Conservation (phyloP, 2,888 invertebrate genomes). For the Habroteleia sp. region DNA sequence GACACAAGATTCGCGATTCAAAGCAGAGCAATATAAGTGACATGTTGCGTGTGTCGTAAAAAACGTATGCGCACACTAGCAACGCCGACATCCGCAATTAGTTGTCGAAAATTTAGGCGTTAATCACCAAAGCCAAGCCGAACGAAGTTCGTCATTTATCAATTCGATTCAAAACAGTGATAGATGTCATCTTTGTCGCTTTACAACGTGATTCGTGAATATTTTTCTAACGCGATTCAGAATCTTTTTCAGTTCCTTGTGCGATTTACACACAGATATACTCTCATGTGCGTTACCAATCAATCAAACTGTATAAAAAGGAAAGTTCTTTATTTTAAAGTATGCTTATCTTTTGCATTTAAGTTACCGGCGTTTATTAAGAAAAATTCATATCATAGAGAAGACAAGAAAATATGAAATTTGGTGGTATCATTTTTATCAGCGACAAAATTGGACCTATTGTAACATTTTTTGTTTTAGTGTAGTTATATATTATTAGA, state of each 20-base stretch:
- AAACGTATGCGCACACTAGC: neutral
- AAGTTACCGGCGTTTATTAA: conserved; percentile 32
- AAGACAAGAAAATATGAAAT: neutral
- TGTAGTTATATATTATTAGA: conserved; percentile 22
- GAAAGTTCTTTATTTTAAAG: conserved; percentile 3
- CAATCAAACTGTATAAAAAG: conserved; percentile 20
- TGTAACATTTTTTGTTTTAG: conserved; percentile 14
- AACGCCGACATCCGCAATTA: conserved; percentile 24
- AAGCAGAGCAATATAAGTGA: conserved; percentile 54
- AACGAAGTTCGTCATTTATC: conserved; percentile 37
- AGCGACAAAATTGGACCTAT: conserved; percentile 1
- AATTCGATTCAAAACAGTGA: conserved; percentile 9
- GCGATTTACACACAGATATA: conserved; percentile 15
- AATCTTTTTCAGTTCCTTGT: conserved; percentile 54
- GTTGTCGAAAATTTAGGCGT: conserved; percentile 30
- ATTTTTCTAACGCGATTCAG: conserved; percentile 56
- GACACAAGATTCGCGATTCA: conserved; percentile 30
- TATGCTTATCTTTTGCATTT: conserved; percentile 33
- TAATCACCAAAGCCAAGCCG: conserved; percentile 57
- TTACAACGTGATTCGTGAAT: conserved; percentile 27
- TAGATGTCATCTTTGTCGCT: conserved; percentile 19
- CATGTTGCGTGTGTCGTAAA: too few species aligned
- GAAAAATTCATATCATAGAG: conserved; percentile 40
- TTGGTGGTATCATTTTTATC: conserved; percentile 1
- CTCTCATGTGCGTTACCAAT: too few species aligned